A percentile compares a stretch with the other conserved stretches of the same genome.
Evolutionary conservation across 2,888 invertebrate species (phyloP).

Genomic region (Apamea crenata): DNA sequence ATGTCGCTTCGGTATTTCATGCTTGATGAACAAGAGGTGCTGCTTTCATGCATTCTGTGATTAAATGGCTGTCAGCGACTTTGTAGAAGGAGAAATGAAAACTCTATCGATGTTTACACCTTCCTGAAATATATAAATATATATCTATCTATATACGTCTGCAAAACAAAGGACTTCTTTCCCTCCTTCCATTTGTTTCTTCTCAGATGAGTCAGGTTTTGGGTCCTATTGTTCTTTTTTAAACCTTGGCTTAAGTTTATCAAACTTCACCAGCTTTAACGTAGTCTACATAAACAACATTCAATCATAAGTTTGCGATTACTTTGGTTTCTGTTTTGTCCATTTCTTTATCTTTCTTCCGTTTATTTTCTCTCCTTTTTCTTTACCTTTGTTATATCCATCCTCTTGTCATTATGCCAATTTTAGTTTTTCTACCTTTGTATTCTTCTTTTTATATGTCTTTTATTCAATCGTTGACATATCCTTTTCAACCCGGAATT

Average conservation of each 20-base stretch:
- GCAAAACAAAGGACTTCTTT: neutral
- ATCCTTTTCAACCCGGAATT: neutral
- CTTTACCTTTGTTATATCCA: too few relatives aligned
- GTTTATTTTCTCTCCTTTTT: too few relatives aligned
- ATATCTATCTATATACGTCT: neutral
- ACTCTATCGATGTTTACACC: neutral
- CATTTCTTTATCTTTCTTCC: too few relatives aligned
- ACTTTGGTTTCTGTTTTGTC: too few relatives aligned
- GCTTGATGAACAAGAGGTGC: constrained; percentile 27
- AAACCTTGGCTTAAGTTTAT: neutral
- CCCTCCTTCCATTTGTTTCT: neutral
- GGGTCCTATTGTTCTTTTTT: too few relatives aligned
- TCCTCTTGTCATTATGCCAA: too few relatives aligned
- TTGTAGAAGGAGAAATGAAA: neutral
- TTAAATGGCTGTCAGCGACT: constrained; percentile 28
- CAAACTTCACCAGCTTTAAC: too few relatives aligned
- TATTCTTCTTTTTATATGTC: neutral
- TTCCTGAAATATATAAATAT: neutral
- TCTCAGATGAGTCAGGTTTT: neutral
- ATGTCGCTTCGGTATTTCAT: constrained; percentile 51
- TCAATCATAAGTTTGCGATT: too few relatives aligned
- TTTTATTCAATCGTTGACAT: neutral
- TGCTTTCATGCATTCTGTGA: constrained; percentile 40
- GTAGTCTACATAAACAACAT: too few relatives aligned
- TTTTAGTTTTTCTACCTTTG: neutral